A percentile compares a stretch with the other conserved stretches of the same genome.
phyloP scores from a whole-genome alignment of 2,113 vertebrate genomes.

The Ciconia boyciana region DNA sequence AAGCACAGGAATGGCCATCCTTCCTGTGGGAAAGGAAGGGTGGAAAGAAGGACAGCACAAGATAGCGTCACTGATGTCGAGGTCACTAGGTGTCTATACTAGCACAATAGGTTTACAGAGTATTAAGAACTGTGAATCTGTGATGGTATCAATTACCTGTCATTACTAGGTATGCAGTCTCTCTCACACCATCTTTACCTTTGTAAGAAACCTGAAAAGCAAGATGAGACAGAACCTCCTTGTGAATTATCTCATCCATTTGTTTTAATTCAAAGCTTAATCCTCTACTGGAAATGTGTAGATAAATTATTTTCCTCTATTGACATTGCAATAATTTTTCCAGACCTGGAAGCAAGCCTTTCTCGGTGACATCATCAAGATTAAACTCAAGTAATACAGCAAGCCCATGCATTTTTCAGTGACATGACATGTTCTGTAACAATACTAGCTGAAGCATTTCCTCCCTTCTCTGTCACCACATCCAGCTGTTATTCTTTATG shows the following conservation, averaged over 20 bases:
- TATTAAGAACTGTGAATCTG: not conserved
- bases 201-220: not conserved
- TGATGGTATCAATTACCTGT: not conserved
- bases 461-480: not conserved
- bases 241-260: not conserved
- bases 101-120: not conserved
- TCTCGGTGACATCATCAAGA: not conserved
- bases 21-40: not conserved
- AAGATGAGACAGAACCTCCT: not conserved
- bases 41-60: not conserved
- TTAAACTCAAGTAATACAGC: not conserved
- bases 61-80: not conserved
- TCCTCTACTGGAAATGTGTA: not conserved
- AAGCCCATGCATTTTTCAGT: not conserved
- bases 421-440: not conserved
- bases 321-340: conserved; percentile 7
- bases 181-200: not conserved
- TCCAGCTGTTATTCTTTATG: conserved; percentile 4
- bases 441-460: not conserved
- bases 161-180: not conserved
- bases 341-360: conserved; percentile 21
- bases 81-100: not conserved
- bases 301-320: conserved; percentile 21
- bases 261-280: conserved; percentile 12
- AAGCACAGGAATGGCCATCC: not conserved